A percentile compares a stretch with the other conserved stretches of the same genome.
These are phyloP conservation scores for Megathymus violae DNA, from an alignment of 1,140 invertebrate species.

Conservation along the genomic window DNA sequence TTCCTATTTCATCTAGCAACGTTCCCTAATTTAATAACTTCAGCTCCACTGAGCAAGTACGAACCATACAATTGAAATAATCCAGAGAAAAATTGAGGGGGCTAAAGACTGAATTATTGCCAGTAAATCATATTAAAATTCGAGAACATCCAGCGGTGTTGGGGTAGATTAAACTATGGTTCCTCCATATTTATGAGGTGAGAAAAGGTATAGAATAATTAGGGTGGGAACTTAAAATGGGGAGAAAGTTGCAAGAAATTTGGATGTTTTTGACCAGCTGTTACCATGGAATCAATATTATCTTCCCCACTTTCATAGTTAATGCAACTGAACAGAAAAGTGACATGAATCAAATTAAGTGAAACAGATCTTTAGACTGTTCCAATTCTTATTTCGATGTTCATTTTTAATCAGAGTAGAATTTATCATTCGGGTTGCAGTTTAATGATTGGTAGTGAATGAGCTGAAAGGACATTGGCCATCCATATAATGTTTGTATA, in stretches of 20 bases:
- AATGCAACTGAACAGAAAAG: background rate
- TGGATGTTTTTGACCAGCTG: constrained; percentile 1
- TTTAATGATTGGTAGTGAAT: too few relatives aligned
- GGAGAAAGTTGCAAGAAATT: constrained; percentile 9
- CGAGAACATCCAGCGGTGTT: constrained; percentile 25
- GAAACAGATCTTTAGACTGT: background rate
- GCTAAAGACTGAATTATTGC: constrained; percentile 37
- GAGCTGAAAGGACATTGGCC: too few relatives aligned
- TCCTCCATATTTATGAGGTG: constrained; percentile 35
- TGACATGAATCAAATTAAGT: background rate
- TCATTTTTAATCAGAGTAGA: too few relatives aligned
- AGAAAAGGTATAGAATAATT: constrained; percentile 32
- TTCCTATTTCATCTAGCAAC: too few relatives aligned
- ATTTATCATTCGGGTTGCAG: too few relatives aligned
- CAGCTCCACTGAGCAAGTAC: constrained; percentile 5
- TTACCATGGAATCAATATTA: background rate
- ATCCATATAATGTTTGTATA: too few relatives aligned
- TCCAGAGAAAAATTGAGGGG: constrained; percentile 31
- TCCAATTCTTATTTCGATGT: too few relatives aligned
- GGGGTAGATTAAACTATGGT: constrained; percentile 31
- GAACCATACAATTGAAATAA: constrained; percentile 33
- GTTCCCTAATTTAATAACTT: background rate
- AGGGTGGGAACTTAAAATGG: constrained; percentile 5
- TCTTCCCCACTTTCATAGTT: background rate
- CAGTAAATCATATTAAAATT: constrained; percentile 39